Base-by-base conservation (phyloP, 2,113 vertebrate genomes). In the Lichenostomus cassidix region DNA sequence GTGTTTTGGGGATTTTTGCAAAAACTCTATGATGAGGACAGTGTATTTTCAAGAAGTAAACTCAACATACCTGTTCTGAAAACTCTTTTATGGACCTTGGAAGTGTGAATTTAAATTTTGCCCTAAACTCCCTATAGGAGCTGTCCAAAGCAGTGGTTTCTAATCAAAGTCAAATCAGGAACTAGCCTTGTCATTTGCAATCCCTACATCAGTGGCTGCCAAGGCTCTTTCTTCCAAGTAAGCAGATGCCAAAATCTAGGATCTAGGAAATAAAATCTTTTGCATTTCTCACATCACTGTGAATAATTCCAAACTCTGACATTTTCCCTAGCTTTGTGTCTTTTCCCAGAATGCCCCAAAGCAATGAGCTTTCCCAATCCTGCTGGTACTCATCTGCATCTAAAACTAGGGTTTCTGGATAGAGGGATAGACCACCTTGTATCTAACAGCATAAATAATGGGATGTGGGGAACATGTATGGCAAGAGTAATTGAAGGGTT, bases 401-500 rank as follows among this genome's bases (percentile, higher is more conserved):
- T 78, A 28, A 89, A 92, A 47, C 15, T 14, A 56, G 46, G 35
- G 67, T 84, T 73, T 94, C 73, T 82, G 33, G 23, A 44, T 77
- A 15, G 62, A 87, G n/a, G 15, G 44, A 62, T 3, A 74, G 35
- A 82, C 37, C 23, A 46, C 15, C 10, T 47, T 5, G 0, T 44
- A 50, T 47, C 21, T 31, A 69, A 87, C 19, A 80, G 50, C 53
- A 69, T 65, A 69, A 87, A 60, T 0, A 0, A 63, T 9, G 37
- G 12, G 14, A 50, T 25, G 15, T 20, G 7, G 41, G 25, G 12
- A 94, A 12, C 59, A n/a, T 0, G 0, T 7, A 39, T 0, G 0
- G 65, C 22, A 47, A 73, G 83, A 24, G 14, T 16, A 59, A 63
- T 47, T 76, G 42, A 81, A 91, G 9, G 21, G 29, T 53, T n/a